Percentiles rank a stretch among this genome's conserved stretches.
Conservation (phyloP, 2,888 invertebrate genomes). For the Apodemia hepburni region DNA sequence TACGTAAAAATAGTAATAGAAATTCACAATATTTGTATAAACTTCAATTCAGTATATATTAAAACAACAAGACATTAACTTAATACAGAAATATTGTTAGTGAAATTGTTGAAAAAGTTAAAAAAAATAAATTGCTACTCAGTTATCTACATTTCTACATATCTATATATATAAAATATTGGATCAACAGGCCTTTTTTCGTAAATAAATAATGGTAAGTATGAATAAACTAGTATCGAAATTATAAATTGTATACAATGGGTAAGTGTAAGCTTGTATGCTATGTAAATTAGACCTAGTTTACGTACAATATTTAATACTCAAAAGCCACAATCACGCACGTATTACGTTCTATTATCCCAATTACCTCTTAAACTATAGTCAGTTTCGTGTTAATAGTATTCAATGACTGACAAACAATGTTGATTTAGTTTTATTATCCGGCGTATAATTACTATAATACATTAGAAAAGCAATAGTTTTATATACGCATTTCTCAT, state of each 20-base stretch:
- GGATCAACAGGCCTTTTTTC: slow-evolving; percentile 45
- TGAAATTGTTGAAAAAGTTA: neutral
- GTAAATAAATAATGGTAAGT: slow-evolving; percentile 57
- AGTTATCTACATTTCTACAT: slow-evolving; percentile 77
- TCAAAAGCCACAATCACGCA: slow-evolving; percentile 38
- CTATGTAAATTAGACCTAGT: slow-evolving; percentile 24
- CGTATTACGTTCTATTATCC: slow-evolving; percentile 28
- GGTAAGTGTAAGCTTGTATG: slow-evolving; percentile 11
- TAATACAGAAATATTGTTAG: slow-evolving; percentile 13
- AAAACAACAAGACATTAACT: slow-evolving; percentile 19
- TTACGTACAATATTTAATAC: slow-evolving; percentile 27
- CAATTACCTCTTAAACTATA: slow-evolving; percentile 16
- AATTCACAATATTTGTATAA: slow-evolving; percentile 28
- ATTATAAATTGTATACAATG: slow-evolving; percentile 12
- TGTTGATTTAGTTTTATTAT: slow-evolving; percentile 11
- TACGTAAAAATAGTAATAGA: slow-evolving; percentile 40
- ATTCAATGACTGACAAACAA: slow-evolving; percentile 11
- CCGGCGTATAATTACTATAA: slow-evolving; percentile 18
- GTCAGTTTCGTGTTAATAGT: slow-evolving; percentile 1
- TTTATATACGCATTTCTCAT: slow-evolving; percentile 23
- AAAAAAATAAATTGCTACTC: slow-evolving; percentile 44
- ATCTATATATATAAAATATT: slow-evolving; percentile 46
- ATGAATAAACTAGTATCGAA: slow-evolving; percentile 37
- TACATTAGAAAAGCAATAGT: slow-evolving; percentile 20
- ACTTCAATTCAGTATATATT: slow-evolving; percentile 16